phyloP scores from a whole-genome alignment of 2,888 invertebrate genomes.

The Trisateles emortualis region DNA sequence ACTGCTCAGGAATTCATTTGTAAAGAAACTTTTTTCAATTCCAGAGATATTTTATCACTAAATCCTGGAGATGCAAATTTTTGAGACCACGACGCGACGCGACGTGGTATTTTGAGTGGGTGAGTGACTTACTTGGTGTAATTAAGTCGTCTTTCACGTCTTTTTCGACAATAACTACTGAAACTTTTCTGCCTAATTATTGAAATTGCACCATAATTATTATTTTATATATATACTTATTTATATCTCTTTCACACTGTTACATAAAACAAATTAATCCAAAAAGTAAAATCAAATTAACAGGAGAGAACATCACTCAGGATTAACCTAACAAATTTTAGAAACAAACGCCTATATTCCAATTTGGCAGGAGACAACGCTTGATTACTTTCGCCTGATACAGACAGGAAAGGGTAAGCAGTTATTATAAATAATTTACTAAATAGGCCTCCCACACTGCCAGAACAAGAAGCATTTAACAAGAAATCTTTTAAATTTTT shows the following conservation, averaged over 20 bases:
- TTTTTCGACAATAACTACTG: too few relatives aligned
- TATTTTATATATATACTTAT: too few relatives aligned
- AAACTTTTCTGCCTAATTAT: too few relatives aligned
- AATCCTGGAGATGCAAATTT: too few relatives aligned
- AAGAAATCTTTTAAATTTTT: conserved; percentile 33
- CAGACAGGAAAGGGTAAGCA: conserved; percentile 61
- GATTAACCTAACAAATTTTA: conserved; percentile 43
- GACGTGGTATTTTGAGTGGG: too few relatives aligned
- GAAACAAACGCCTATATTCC: conserved; percentile 48
- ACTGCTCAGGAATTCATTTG: too few relatives aligned
- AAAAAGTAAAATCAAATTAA: conserved; percentile 18
- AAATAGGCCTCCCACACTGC: conserved; percentile 48
- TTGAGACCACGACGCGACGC: too few relatives aligned
- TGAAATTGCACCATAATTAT: too few relatives aligned
- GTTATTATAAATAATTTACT: conserved; percentile 67
- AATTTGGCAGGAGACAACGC: conserved; percentile 61
- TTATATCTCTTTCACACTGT: background rate
- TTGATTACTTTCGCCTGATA: conserved; percentile 64
- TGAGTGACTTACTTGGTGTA: too few relatives aligned
- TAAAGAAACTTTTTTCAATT: too few relatives aligned
- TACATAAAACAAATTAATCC: conserved; percentile 10
- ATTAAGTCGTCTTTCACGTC: too few relatives aligned
- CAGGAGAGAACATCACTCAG: conserved; percentile 26
- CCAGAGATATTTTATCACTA: too few relatives aligned
- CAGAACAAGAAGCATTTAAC: conserved; percentile 37